These are phyloP conservation scores for Arion vulgaris DNA, from an alignment of 1,140 invertebrate genomes.

Conservation along the genomic window DNA sequence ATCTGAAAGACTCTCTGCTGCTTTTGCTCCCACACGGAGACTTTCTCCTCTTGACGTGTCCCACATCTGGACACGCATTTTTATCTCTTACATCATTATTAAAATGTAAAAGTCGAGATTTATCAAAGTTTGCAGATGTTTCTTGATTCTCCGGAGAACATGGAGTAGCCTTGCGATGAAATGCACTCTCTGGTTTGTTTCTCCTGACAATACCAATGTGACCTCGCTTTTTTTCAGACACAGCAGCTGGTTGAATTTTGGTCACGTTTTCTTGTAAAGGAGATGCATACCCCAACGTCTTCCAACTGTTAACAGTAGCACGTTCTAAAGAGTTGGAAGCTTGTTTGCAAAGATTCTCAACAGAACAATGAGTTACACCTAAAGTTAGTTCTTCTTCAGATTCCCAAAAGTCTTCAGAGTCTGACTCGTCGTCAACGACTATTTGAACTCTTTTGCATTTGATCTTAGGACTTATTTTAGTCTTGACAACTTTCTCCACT, in stretches of 20 bases:
- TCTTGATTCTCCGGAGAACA: not conserved
- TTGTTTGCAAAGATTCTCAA: not conserved
- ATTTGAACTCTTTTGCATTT: not conserved
- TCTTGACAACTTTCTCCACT: not conserved
- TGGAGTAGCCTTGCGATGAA: too few species aligned
- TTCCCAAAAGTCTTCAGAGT: not conserved
- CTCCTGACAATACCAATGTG: too few species aligned
- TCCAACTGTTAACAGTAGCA: too few species aligned
- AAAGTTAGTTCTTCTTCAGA: not conserved
- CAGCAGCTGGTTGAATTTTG: too few species aligned
- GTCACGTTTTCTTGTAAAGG: too few species aligned
- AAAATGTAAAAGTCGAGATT: not conserved
- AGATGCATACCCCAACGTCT: too few species aligned
- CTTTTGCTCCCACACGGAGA: not conserved
- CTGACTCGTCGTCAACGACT: not conserved
- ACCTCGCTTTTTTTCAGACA: too few species aligned
- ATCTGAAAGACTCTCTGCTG: not conserved
- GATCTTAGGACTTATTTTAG: not conserved
- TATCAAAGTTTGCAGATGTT: not conserved
- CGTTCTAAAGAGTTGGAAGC: not conserved
- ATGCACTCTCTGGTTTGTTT: too few species aligned
- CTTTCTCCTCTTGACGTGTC: not conserved
- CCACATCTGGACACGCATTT: not conserved
- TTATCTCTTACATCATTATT: not conserved
- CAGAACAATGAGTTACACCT: not conserved